These are phyloP conservation scores for Pseudomugil tenellus DNA, from an alignment of 2,797 vertebrate species.

Conservation along the genomic window DNA sequence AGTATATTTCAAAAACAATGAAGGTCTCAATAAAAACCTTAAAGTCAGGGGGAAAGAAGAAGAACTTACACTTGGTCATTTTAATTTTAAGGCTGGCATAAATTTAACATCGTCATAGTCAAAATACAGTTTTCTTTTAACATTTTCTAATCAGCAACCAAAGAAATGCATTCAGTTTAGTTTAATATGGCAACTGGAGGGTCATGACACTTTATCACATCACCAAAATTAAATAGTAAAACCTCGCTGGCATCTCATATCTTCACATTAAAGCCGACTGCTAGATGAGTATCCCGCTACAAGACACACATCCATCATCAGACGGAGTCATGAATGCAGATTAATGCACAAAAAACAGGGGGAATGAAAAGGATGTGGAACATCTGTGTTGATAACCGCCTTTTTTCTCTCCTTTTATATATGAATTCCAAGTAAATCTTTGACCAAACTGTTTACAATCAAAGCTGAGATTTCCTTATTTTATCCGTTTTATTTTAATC, in stretches of 20 bases:
- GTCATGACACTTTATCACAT: conserved; percentile 32
- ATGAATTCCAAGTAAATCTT: conserved; percentile 8
- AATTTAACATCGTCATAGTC: conserved; percentile 55
- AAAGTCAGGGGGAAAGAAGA: conserved; percentile 20
- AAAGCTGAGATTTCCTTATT: conserved; percentile 9
- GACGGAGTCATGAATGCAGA: conserved; percentile 27
- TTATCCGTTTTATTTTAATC: background rate
- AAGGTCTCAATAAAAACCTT: conserved; percentile 44
- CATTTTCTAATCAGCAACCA: conserved; percentile 36
- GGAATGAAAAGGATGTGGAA: conserved; percentile 5
- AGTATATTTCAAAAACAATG: conserved; percentile 52
- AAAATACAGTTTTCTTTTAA: conserved; percentile 50
- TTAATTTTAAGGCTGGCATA: conserved; percentile 68
- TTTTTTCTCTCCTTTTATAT: background rate
- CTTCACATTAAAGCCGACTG: conserved; percentile 33
- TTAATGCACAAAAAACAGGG: conserved; percentile 15
- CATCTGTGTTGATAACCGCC: conserved; percentile 2
- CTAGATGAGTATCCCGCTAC: conserved; percentile 19
- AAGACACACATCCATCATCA: conserved; percentile 44
- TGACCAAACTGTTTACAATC: conserved; percentile 40
- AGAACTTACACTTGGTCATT: conserved; percentile 55
- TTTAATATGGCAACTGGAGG: conserved; percentile 57
- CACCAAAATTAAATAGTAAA: conserved; percentile 50
- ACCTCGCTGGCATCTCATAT: conserved; percentile 49
- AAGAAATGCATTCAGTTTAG: conserved; percentile 27